phyloP scores from a whole-genome alignment of 1,140 invertebrate species.

The Triops longicaudatus region DNA sequence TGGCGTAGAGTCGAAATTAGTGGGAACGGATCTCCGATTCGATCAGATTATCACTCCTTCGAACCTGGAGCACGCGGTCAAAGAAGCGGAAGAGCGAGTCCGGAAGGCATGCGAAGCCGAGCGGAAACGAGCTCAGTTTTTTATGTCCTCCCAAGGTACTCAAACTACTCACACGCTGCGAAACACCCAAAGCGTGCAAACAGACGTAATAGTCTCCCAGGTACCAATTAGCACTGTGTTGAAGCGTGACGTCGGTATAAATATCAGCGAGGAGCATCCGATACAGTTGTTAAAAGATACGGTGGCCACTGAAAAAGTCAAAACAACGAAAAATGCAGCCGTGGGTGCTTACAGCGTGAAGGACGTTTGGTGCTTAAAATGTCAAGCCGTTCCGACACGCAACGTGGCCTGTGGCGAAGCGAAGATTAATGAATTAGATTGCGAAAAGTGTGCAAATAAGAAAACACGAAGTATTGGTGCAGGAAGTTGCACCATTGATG shows the following conservation, averaged over 20 bases:
- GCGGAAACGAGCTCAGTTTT: slow-evolving; percentile 7
- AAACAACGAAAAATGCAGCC: neutral
- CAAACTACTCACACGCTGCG: neutral
- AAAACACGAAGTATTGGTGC: slow-evolving; percentile 40
- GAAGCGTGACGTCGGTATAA: neutral
- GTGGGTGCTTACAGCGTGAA: neutral
- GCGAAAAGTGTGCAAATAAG: slow-evolving; percentile 43
- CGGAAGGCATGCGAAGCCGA: neutral
- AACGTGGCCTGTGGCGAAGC: slow-evolving; percentile 44
- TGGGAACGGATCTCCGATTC: slow-evolving; percentile 36
- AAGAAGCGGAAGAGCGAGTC: neutral
- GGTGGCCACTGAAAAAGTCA: neutral
- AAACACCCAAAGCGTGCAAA: neutral
- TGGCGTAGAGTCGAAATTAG: slow-evolving; percentile 32
- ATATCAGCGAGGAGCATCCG: neutral
- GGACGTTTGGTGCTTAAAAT: slow-evolving; percentile 3
- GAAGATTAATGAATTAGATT: slow-evolving; percentile 41
- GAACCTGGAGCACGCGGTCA: slow-evolving; percentile 26
- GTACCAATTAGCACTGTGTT: neutral
- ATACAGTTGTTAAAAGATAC: neutral
- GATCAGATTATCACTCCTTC: slow-evolving; percentile 30
- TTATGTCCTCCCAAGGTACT: neutral
- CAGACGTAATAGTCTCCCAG: neutral
- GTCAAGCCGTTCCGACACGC: slow-evolving; percentile 33
- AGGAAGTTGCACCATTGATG: slow-evolving; percentile 33